Evolutionary conservation across 2,113 vertebrate genomes (phyloP), one percentile per base, ranked within the genome.

Genomic region (Montifringilla adamsi): DNA sequence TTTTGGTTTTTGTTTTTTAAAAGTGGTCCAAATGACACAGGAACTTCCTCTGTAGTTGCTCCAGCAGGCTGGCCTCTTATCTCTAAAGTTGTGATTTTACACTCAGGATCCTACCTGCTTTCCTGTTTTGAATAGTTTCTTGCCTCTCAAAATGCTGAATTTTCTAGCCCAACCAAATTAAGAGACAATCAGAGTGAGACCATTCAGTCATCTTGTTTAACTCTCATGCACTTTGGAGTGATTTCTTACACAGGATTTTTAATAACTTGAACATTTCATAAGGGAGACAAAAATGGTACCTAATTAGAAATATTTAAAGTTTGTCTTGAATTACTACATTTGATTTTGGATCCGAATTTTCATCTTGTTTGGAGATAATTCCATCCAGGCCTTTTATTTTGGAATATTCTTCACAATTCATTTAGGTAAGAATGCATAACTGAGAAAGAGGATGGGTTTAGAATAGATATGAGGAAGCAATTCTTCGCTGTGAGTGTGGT

Each of bases 181-280:
- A 73, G 47, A 74, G 30, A 56, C 26, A 64, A 55, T 53, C 35
- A 37, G 27, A n/a, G 44, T 0, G 2, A 80, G 39, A 53, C 43
- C 19, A 22, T 53, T 76, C 1, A 2, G 41, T 16, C 49, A 46
- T 27, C 59, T 21, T 0, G 0, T 12, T 49, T 52, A 73, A 62
- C 17, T 44, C 17, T 41, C 70, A 37, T 10, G 16, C 10, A 44
- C 6, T 37, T 60, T 47, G 37, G 41, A 79, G 70, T 7, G 16
- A n/a, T 39, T 85, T 62, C 58, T 66, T 28, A 60, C n/a, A 73
- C 7, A 56, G n/a, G 18, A 49, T 46, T 47, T 69, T 56, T 64
- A 64, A 24, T 46, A 76, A 78, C 10, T 18, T 8, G 1, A 76
- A 49, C 9, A n/a, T 35, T 79, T 69, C 47, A 8, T 44, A 41